phyloP scores from a whole-genome alignment of 2,797 vertebrate genomes.

The Bryconaethiops microstoma region DNA sequence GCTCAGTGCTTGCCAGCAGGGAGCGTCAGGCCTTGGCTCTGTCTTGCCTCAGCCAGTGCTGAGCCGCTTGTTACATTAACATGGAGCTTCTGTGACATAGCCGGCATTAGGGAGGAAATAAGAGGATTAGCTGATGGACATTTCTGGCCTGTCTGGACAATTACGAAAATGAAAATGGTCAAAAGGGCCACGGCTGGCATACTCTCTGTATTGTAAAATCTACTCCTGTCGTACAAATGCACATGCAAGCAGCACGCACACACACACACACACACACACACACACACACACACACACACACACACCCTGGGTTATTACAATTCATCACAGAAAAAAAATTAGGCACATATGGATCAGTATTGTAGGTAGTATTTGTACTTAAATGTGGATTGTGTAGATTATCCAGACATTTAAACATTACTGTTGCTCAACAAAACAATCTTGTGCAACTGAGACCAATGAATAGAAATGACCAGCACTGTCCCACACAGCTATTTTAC shows the following conservation, averaged over 20 bases:
- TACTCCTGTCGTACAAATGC: constrained; percentile 18
- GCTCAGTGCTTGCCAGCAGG: constrained; percentile 18
- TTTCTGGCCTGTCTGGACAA: constrained; percentile 55
- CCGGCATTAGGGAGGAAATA: constrained; percentile 52
- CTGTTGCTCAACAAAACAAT: constrained; percentile 19
- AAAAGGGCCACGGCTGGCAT: constrained; percentile 42
- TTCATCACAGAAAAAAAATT: constrained; percentile 21
- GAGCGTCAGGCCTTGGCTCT: constrained; percentile 28
- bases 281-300: constrained; percentile 11
- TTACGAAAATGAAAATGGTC: constrained; percentile 58
- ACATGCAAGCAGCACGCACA: neutral
- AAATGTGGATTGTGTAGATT: constrained; percentile 18
- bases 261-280: constrained; percentile 4
- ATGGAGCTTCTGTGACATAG: constrained; percentile 43
- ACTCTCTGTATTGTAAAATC: constrained; percentile 32
- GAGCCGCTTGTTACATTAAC: constrained; percentile 52
- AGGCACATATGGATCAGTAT: neutral
- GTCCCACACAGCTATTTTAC: neutral
- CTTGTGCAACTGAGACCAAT: constrained; percentile 13
- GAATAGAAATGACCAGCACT: neutral
- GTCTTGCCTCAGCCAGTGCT: constrained; percentile 12
- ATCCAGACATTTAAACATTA: constrained; percentile 28
- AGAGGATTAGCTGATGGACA: constrained; percentile 60
- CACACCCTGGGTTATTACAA: constrained; percentile 33
- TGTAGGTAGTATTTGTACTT: constrained; percentile 8